Conservation (phyloP, 1,140 invertebrate genomes). For the Chrysopa pallens region DNA sequence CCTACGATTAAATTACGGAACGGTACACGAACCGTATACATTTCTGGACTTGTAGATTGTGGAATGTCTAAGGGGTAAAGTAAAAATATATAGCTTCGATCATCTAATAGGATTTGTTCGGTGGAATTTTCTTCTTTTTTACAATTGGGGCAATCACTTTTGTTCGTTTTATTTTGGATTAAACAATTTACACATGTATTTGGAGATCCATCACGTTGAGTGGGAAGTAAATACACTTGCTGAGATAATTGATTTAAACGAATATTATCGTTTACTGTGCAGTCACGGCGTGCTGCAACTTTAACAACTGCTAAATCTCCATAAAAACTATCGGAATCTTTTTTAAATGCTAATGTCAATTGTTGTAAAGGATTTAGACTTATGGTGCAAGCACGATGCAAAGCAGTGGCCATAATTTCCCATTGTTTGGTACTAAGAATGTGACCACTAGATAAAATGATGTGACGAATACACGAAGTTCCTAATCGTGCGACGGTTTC, state of each 20-base stretch:
- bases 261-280: slow-evolving; percentile 60
- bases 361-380: slow-evolving; percentile 70
- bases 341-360: slow-evolving; percentile 70
- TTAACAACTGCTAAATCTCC: slow-evolving; percentile 84
- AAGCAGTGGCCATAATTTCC: slow-evolving; percentile 60
- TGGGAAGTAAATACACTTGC: slow-evolving; percentile 50
- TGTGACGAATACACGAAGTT: slow-evolving; percentile 82
- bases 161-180: slow-evolving; percentile 18
- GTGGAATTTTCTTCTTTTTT: slow-evolving; percentile 15
- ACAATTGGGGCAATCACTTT: slow-evolving; percentile 5
- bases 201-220: slow-evolving; percentile 22
- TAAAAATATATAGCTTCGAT: slow-evolving; percentile 77
- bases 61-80: slow-evolving; percentile 64
- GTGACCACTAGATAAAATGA: slow-evolving; percentile 66
- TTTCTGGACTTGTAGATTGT: slow-evolving; percentile 53
- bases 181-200: slow-evolving; percentile 8
- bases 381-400: slow-evolving; percentile 64
- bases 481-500: slow-evolving; percentile 76
- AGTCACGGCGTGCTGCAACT: slow-evolving; percentile 75
- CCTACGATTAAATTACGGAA: slow-evolving; percentile 73
- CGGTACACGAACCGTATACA: slow-evolving; percentile 65
- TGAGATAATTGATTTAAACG: slow-evolving; percentile 68
- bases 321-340: slow-evolving; percentile 82
- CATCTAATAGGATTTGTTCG: slow-evolving; percentile 33
- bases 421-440: slow-evolving; percentile 64